Evolutionary conservation across 2,797 vertebrate species (phyloP).

Genomic region (Epinephelus malabaricus): DNA sequence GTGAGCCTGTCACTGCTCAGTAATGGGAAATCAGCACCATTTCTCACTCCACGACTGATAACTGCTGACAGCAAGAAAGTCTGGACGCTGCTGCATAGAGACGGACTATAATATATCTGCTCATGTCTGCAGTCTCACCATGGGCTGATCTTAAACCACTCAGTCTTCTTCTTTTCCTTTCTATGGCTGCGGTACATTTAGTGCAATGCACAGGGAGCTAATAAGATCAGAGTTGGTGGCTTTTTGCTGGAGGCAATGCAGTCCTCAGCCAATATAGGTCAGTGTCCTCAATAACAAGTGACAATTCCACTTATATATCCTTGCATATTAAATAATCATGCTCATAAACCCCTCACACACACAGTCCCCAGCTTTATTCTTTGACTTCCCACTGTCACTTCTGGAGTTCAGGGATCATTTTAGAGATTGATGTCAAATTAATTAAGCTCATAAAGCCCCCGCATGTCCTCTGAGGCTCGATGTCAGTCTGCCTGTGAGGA

Average conservation of each 20-base stretch:
- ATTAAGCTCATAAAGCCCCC: slow-evolving; percentile 68
- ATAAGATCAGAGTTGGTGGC: slow-evolving; percentile 46
- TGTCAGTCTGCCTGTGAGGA: slow-evolving; percentile 47
- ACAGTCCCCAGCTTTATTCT: slow-evolving; percentile 9
- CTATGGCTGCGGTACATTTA: not conserved
- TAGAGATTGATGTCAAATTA: slow-evolving; percentile 72
- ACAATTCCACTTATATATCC: slow-evolving; percentile 63
- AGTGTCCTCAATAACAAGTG: slow-evolving; percentile 73
- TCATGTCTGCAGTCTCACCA: not conserved
- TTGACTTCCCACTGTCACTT: slow-evolving; percentile 45
- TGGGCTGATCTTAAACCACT: slow-evolving; percentile 19
- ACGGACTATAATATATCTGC: not conserved
- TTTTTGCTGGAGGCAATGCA: slow-evolving; percentile 54
- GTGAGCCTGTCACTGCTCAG: slow-evolving; percentile 17
- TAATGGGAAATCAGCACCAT: slow-evolving; percentile 7
- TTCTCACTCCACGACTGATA: slow-evolving; percentile 12
- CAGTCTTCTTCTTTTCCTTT: slow-evolving; percentile 17
- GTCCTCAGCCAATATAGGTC: slow-evolving; percentile 59
- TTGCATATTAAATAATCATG: slow-evolving; percentile 53
- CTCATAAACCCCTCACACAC: slow-evolving; percentile 25
- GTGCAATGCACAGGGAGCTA: slow-evolving; percentile 20
- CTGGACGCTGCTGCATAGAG: not conserved
- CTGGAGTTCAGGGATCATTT: slow-evolving; percentile 62
- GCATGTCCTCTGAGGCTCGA: slow-evolving; percentile 50
- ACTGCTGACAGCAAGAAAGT: slow-evolving; percentile 31